A percentile compares a stretch with the other conserved stretches of the same genome.
Evolutionary conservation across 2,113 vertebrate genomes (phyloP).

Genomic region (Leptosomus discolor): DNA sequence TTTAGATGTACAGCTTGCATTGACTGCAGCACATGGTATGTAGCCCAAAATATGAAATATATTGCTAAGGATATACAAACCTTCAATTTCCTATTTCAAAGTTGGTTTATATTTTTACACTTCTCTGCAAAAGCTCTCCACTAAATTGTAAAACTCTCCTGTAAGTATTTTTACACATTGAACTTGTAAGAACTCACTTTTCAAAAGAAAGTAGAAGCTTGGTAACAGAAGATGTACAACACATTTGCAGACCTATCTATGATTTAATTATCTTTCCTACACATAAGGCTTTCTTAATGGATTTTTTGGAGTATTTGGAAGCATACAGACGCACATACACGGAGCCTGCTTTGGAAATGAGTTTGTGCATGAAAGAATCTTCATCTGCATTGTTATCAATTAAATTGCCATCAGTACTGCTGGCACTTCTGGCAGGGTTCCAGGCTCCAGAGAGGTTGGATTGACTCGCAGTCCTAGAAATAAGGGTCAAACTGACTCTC

Average conservation of each 20-base stretch:
- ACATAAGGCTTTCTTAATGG: not conserved
- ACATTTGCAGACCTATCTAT: not conserved
- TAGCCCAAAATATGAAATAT: not conserved
- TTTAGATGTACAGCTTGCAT: not conserved
- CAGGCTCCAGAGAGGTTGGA: not conserved
- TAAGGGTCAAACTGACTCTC: conserved; percentile 27
- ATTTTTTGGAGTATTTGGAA: not conserved
- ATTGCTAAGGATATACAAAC: not conserved
- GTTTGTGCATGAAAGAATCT: not conserved
- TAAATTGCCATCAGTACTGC: not conserved
- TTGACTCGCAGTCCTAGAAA: conserved; percentile 16
- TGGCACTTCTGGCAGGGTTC: conserved; percentile 3
- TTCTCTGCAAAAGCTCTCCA: conserved; percentile 20
- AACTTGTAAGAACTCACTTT: not conserved
- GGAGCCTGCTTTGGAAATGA: not conserved
- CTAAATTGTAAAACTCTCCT: not conserved
- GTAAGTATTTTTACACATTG: not conserved
- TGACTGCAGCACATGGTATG: not conserved
- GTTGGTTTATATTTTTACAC: not conserved
- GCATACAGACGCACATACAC: not conserved
- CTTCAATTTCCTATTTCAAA: not conserved
- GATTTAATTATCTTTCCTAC: not conserved
- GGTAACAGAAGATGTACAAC: not conserved
- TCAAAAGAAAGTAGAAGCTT: not conserved
- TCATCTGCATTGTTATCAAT: conserved; percentile 31